phyloP scores from a whole-genome alignment of 2,888 invertebrate genomes.

The Cataglyphis livida region DNA sequence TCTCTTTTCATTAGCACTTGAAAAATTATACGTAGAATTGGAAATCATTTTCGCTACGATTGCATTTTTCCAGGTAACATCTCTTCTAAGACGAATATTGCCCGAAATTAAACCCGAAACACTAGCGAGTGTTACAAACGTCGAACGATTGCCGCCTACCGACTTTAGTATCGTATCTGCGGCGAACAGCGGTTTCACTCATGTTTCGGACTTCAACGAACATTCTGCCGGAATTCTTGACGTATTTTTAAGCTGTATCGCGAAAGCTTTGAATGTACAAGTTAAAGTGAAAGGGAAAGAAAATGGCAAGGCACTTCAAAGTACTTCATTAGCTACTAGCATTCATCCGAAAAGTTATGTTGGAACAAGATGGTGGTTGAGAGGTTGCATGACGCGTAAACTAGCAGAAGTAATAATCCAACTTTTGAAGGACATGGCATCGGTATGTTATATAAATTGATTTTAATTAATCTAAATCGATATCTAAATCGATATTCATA shows the following conservation, averaged over 20 bases:
- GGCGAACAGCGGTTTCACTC: slow-evolving; percentile 86
- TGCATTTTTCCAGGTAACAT: slow-evolving; percentile 88
- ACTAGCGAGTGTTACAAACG: slow-evolving; percentile 92
- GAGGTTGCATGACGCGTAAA: slow-evolving; percentile 93
- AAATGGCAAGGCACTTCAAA: slow-evolving; percentile 85
- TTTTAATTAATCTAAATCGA: not conserved
- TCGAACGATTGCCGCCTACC: slow-evolving; percentile 90
- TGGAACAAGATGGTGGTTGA: slow-evolving; percentile 92
- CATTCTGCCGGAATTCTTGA: slow-evolving; percentile 92
- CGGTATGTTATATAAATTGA: slow-evolving; percentile 85
- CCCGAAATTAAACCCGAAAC: slow-evolving; percentile 95
- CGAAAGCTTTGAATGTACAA: slow-evolving; percentile 96
- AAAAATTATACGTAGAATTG: not conserved
- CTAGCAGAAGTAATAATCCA: slow-evolving; percentile 95
- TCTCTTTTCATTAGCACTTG: not conserved
- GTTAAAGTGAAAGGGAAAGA: slow-evolving; percentile 92
- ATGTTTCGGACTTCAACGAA: slow-evolving; percentile 86
- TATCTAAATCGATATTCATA: slow-evolving; percentile 61
- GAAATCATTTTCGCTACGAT: not conserved
- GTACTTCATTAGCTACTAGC: slow-evolving; percentile 88
- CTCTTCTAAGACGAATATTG: slow-evolving; percentile 94
- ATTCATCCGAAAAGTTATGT: slow-evolving; percentile 88
- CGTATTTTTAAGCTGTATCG: slow-evolving; percentile 95
- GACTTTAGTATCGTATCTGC: slow-evolving; percentile 92
- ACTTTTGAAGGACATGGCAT: slow-evolving; percentile 96